These are phyloP conservation scores for Embiotoca jacksoni DNA, from an alignment of 2,113 vertebrate genomes.

Conservation along the genomic window DNA sequence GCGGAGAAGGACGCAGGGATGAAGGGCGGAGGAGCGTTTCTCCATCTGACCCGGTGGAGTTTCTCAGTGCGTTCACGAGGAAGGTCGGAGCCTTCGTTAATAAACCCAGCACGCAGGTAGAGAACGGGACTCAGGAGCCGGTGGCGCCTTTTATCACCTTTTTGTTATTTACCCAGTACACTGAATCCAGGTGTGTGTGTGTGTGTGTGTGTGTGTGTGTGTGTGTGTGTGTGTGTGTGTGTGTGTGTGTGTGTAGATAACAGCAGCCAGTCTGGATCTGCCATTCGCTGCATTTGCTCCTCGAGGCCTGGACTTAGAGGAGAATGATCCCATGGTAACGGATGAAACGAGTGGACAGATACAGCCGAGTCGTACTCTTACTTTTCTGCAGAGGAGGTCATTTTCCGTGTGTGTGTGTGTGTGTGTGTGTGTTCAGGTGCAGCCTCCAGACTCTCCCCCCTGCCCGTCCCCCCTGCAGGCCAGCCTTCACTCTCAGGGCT, in stretches of 20 bases:
- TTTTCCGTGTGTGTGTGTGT: neutral
- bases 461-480: constrained; percentile 91
- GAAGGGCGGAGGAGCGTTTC: constrained; percentile 87
- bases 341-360: too few relatives aligned
- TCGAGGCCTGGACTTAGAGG: constrained; percentile 91
- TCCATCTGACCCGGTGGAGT: constrained; percentile 87
- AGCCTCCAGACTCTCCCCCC: constrained; percentile 92
- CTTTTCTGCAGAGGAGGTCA: neutral
- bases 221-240: constrained; percentile 29
- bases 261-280: constrained; percentile 92
- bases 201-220: constrained; percentile 35
- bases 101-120: constrained; percentile 94
- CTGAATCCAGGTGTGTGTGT: constrained; percentile 5
- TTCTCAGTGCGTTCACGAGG: constrained; percentile 89
- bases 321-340: constrained; percentile 94
- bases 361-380: too few relatives aligned
- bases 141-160: neutral
- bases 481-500: constrained; percentile 93
- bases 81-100: constrained; percentile 98
- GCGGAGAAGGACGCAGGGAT: constrained; percentile 83
- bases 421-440: constrained; percentile 84
- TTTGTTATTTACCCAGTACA: neutral
- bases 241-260: constrained; percentile 84
- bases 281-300: constrained; percentile 97
- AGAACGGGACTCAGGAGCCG: neutral